A percentile compares a stretch with the other conserved stretches of the same genome.
phyloP scores from a whole-genome alignment of 2,113 vertebrate genomes.

The Hippocampus abdominalis region DNA sequence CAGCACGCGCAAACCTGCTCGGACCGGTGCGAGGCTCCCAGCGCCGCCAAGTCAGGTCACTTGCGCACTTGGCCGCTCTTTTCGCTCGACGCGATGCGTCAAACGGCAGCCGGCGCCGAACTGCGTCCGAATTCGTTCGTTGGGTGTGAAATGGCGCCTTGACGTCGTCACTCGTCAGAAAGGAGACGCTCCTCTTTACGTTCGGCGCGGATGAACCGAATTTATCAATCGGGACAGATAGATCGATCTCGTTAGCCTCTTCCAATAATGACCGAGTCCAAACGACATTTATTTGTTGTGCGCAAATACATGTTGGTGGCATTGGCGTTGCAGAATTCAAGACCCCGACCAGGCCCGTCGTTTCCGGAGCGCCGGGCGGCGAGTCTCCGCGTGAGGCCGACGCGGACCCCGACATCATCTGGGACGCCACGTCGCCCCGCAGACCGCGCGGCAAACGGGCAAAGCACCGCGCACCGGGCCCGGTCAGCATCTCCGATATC shows the following conservation, averaged over 20 bases:
- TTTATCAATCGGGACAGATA: too few species aligned
- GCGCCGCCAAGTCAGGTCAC: background rate
- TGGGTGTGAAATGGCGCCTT: background rate
- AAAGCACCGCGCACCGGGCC: constrained; percentile 47
- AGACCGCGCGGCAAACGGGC: constrained; percentile 59
- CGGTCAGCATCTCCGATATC: constrained; percentile 86
- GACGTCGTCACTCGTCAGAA: too few species aligned
- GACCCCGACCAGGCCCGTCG: constrained; percentile 59
- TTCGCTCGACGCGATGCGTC: background rate
- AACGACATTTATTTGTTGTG: too few species aligned
- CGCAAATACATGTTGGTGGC: too few species aligned
- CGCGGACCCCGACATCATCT: constrained; percentile 72
- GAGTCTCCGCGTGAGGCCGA: constrained; percentile 70
- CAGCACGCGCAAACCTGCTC: background rate
- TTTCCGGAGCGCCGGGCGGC: constrained; percentile 1
- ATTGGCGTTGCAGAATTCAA: constrained; percentile 56
- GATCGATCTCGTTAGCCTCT: too few species aligned
- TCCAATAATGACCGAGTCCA: too few species aligned
- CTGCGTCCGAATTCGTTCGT: background rate
- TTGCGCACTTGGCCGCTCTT: background rate
- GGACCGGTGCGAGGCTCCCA: background rate
- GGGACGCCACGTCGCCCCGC: constrained; percentile 68
- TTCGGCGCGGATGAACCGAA: too few species aligned
- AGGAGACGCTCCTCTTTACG: too few species aligned
- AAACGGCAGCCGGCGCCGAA: background rate